These are phyloP conservation scores for Eupithecia subumbrata DNA, from an alignment of 2,888 invertebrate species.

Conservation along the genomic window DNA sequence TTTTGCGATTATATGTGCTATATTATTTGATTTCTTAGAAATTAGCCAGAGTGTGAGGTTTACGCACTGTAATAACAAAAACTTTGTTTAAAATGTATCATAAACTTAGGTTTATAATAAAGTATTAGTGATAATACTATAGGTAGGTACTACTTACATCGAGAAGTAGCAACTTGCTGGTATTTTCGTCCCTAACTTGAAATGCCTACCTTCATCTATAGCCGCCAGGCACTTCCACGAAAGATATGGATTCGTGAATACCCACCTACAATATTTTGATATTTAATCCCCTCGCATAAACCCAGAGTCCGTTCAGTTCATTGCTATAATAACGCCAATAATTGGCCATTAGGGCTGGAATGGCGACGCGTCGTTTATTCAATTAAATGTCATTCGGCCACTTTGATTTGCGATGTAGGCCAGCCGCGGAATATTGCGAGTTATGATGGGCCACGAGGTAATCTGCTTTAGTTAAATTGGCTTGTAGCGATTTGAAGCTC, in stretches of 20 bases:
- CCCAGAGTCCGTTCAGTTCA: slow-evolving; percentile 34
- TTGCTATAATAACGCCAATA: slow-evolving; percentile 50
- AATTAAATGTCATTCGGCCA: slow-evolving; percentile 58
- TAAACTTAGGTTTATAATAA: too few species aligned
- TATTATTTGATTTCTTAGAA: too few species aligned
- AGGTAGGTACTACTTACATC: neutral
- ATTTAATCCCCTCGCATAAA: neutral
- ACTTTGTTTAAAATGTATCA: too few species aligned
- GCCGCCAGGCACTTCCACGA: neutral
- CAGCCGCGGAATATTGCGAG: slow-evolving; percentile 24
- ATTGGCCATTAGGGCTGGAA: slow-evolving; percentile 41
- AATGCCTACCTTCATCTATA: neutral
- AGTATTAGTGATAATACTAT: too few species aligned
- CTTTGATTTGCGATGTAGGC: slow-evolving; percentile 45
- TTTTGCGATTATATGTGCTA: too few species aligned
- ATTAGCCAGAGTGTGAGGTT: too few species aligned
- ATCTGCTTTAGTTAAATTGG: neutral
- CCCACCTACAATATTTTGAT: neutral
- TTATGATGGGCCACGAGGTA: slow-evolving; percentile 16
- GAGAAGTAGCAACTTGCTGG: neutral
- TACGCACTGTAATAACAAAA: too few species aligned
- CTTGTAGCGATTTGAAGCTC: neutral
- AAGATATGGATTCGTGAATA: neutral
- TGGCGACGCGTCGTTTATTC: slow-evolving; percentile 43
- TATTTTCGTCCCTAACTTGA: neutral